These are phyloP conservation scores for Acanthis flammea DNA, from an alignment of 2,797 vertebrate genomes.

Conservation along the genomic window DNA sequence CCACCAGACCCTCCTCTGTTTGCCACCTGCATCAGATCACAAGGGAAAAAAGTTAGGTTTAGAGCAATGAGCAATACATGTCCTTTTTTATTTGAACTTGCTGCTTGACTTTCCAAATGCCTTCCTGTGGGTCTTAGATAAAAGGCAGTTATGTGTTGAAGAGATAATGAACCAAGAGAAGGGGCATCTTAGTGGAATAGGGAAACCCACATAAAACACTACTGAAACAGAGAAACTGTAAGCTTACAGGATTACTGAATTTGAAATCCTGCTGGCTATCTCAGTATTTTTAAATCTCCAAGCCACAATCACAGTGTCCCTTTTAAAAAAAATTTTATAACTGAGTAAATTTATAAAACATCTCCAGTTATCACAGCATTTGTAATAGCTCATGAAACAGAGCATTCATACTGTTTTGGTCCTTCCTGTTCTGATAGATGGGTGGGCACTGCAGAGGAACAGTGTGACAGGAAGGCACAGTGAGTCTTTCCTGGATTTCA, in stretches of 20 bases:
- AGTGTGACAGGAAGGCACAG: background rate
- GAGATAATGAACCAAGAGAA: background rate
- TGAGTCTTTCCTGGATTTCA: background rate
- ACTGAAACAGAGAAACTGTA: background rate
- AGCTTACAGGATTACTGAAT: background rate
- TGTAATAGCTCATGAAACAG: background rate
- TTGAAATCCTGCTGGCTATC: background rate
- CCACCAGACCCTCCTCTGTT: background rate
- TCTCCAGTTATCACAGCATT: background rate
- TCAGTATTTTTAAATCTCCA: background rate
- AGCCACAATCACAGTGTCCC: background rate
- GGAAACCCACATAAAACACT: background rate
- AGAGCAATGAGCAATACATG: background rate
- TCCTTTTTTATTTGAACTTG: background rate
- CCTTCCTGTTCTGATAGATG: background rate
- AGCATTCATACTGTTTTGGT: background rate
- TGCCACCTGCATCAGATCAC: background rate
- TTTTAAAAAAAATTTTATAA: background rate
- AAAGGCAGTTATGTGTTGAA: background rate
- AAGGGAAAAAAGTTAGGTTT: background rate
- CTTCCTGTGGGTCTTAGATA: background rate
- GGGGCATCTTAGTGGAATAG: background rate
- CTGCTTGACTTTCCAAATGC: background rate
- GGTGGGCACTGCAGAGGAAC: background rate
- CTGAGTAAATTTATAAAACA: background rate